Evolutionary conservation across 2,113 vertebrate genomes (phyloP).

Genomic region (Ceuthmochares aereus): DNA sequence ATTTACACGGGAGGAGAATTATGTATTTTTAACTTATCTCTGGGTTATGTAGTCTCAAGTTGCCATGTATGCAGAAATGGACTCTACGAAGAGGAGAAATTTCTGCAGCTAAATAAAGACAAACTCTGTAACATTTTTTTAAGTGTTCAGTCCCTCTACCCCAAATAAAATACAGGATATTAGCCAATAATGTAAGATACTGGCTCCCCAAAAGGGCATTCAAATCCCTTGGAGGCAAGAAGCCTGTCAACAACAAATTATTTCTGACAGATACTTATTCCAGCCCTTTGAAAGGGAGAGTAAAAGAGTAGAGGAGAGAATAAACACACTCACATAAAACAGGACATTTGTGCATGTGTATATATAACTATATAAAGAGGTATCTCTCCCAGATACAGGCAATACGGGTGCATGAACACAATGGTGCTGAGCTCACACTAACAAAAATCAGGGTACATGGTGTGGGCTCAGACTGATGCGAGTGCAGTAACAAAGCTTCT

Average conservation of each 20-base stretch:
- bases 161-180: constrained; percentile 5
- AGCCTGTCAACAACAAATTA: constrained; percentile 31
- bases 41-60: background rate
- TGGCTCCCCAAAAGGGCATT: constrained; percentile 54
- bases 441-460: background rate
- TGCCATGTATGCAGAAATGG: fast-evolving
- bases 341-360: background rate
- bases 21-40: background rate
- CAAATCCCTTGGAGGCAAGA: constrained; percentile 25
- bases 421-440: background rate
- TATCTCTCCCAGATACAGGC: background rate
- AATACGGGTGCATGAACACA: background rate
- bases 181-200: background rate
- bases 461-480: background rate
- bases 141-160: background rate
- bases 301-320: background rate
- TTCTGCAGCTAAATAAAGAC: background rate
- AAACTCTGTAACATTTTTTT: background rate
- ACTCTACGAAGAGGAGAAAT: background rate
- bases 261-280: constrained; percentile 55
- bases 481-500: fast-evolving
- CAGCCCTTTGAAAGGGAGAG: constrained; percentile 18
- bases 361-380: background rate
- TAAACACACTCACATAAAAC: background rate
- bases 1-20: background rate